Percentiles rank a stretch among this genome's conserved stretches.
These are phyloP conservation scores for Sebastiscus tertius DNA, from an alignment of 2,797 vertebrate genomes.

Conservation along the genomic window DNA sequence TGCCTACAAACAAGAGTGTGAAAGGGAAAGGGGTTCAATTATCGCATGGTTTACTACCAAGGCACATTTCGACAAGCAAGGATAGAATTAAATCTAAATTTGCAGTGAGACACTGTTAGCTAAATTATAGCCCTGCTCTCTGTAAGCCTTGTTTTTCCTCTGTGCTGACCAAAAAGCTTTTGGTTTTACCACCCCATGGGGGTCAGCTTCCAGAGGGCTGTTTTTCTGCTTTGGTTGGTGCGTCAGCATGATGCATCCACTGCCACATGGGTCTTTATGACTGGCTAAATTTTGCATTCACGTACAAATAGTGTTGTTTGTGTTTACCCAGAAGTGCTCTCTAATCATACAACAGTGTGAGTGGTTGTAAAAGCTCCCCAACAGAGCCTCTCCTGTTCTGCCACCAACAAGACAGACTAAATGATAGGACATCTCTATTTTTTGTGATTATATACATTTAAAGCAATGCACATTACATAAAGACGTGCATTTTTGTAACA, in stretches of 20 bases:
- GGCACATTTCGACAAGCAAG: constrained; percentile 73
- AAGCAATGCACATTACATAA: not conserved
- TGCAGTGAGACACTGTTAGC: constrained; percentile 65
- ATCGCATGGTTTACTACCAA: constrained; percentile 62
- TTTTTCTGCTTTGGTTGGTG: constrained; percentile 53
- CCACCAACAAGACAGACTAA: constrained; percentile 25
- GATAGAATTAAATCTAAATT: constrained; percentile 83
- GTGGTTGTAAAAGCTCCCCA: constrained; percentile 17
- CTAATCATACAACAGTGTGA: constrained; percentile 49
- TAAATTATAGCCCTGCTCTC: constrained; percentile 80
- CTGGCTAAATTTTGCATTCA: constrained; percentile 63
- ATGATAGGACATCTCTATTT: constrained; percentile 38
- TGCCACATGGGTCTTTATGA: constrained; percentile 62
- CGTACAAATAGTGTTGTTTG: constrained; percentile 58
- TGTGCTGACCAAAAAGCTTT: constrained; percentile 52
- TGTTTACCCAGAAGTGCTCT: constrained; percentile 48
- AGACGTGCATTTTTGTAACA: not conserved
- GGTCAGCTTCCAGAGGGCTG: constrained; percentile 52
- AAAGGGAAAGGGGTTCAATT: constrained; percentile 71
- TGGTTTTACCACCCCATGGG: constrained; percentile 64
- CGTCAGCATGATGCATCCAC: constrained; percentile 41
- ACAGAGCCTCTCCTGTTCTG: constrained; percentile 7
- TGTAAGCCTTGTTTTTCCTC: constrained; percentile 64
- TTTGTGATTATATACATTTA: not conserved
- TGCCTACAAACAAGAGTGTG: constrained; percentile 55